Conservation (phyloP, 2,888 invertebrate genomes). For the Dexiosoma caninum region DNA sequence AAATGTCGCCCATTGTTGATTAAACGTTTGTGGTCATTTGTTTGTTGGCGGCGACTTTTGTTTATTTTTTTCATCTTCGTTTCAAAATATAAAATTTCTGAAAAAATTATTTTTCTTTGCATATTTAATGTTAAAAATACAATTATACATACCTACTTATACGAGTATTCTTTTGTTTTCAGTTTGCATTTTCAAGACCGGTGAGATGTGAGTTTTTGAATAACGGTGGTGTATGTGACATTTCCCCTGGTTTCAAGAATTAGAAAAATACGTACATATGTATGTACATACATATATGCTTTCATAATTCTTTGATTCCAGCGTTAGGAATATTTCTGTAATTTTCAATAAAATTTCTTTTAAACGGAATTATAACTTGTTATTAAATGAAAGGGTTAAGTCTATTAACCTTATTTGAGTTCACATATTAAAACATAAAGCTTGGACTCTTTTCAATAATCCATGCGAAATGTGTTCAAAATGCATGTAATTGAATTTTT, state of each 20-base stretch:
- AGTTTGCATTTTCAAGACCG: constrained; percentile 38
- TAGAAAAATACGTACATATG: no score
- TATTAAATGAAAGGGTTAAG: background rate
- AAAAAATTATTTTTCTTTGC: constrained; percentile 24
- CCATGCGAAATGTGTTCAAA: no score
- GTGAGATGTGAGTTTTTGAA: constrained; percentile 14
- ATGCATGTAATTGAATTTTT: no score
- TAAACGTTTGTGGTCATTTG: constrained; percentile 58
- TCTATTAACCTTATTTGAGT: no score
- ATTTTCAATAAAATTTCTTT: background rate
- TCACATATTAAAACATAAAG: no score
- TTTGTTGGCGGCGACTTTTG: constrained; percentile 40
- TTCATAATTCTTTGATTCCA: constrained; percentile 22
- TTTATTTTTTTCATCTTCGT: background rate
- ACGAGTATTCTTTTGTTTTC: no score
- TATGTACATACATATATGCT: background rate
- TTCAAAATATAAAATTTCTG: background rate
- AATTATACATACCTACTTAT: background rate
- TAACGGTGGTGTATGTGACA: background rate
- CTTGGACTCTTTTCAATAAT: no score
- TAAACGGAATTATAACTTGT: constrained; percentile 8
- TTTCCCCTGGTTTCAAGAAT: background rate
- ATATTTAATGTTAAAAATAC: constrained; percentile 5
- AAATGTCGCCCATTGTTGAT: constrained; percentile 44
- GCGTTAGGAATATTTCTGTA: background rate